These are phyloP conservation scores for Mastacembelus armatus DNA, from an alignment of 2,797 vertebrate genomes.

Conservation along the genomic window DNA sequence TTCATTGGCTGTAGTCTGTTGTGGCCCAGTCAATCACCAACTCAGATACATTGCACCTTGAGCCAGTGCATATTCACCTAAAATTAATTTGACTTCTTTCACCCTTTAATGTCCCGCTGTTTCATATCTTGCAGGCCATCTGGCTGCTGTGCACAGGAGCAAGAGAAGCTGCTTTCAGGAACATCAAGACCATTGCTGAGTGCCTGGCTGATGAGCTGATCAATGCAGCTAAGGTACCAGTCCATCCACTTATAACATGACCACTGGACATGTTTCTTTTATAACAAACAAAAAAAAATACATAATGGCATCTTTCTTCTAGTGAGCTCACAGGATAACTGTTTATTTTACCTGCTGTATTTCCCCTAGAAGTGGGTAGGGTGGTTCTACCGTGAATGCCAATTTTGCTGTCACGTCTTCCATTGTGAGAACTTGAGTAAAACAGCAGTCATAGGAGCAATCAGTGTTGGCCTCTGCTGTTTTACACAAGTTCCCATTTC, in stretches of 20 bases:
- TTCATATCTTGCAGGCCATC: constrained; percentile 85
- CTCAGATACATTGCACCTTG: constrained; percentile 75
- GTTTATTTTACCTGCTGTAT: too few relatives aligned
- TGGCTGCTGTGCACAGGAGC: constrained; percentile 97
- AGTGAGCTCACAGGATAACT: too few relatives aligned
- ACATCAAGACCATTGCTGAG: constrained; percentile 97
- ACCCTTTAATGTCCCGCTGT: background rate
- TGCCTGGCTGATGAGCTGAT: constrained; percentile 96
- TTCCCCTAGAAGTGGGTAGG: too few relatives aligned
- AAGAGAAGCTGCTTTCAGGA: constrained; percentile 94
- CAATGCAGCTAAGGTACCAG: constrained; percentile 92
- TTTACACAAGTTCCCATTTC: too few relatives aligned
- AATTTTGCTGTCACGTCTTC: too few relatives aligned
- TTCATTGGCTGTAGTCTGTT: constrained; percentile 84
- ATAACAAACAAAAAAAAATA: too few relatives aligned
- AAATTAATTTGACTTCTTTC: background rate
- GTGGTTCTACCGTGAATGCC: too few relatives aligned
- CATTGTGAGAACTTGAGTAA: too few relatives aligned
- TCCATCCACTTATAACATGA: background rate
- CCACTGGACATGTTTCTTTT: background rate
- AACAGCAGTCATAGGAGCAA: too few relatives aligned
- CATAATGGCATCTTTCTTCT: too few relatives aligned
- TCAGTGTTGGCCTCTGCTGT: too few relatives aligned
- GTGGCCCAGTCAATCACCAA: constrained; percentile 83
- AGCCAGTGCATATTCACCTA: accelerated